phyloP scores from a whole-genome alignment of 2,113 vertebrate genomes.

The Chlamydotis undulata region DNA sequence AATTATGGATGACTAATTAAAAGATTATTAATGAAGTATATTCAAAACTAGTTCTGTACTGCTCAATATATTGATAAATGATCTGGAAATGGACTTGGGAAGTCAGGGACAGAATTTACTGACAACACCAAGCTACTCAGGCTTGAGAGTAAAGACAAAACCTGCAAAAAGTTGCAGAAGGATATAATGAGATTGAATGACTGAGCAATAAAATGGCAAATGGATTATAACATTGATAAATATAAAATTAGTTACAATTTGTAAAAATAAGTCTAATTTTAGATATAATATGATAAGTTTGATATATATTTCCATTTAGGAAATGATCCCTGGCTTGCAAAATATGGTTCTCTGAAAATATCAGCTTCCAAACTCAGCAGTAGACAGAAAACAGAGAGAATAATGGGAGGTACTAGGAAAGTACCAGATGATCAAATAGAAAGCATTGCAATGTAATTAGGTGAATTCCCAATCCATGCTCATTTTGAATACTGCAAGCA shows the following conservation, averaged over 20 bases:
- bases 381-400: background rate
- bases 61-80: background rate
- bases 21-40: background rate
- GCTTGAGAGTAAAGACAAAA: background rate
- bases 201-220: background rate
- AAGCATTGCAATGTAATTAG: background rate
- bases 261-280: background rate
- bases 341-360: background rate
- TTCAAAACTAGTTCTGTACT: background rate
- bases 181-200: background rate
- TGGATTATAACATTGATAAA: background rate
- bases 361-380: background rate
- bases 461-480: background rate
- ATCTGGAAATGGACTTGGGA: background rate
- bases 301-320: background rate
- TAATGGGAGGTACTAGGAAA: background rate
- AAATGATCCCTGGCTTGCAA: background rate
- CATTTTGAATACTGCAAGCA: background rate
- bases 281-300: background rate
- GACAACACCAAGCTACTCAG: background rate
- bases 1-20: background rate
- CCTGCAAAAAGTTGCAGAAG: background rate
- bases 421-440: background rate
- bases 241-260: background rate
- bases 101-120: background rate